Base-by-base conservation (phyloP, 2,888 invertebrate species). In the Keiferia lycopersicella region DNA sequence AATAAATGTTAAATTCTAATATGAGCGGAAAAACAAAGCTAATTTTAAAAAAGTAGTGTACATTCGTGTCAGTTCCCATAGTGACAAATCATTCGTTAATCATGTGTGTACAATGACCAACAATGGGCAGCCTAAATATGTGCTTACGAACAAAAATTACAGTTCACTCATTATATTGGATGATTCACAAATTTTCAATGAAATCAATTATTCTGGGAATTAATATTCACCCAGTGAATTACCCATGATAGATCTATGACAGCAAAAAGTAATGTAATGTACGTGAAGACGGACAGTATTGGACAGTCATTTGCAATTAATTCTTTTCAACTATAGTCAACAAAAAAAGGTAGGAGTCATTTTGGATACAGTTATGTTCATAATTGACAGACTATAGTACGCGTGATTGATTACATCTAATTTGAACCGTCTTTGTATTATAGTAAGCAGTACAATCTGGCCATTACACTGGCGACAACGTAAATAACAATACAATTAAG, bases 111-210 rank as follows among this genome's bases (percentile, higher is more conserved):
- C 45, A 45, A 45, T 45, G 45, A 45, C 1, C 45, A 45, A 45
- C 45, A 45, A 45, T 45, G 4, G 16, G 16, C 16, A 45, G 45
- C 45, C 45, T 45, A 45, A 45, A 45, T 45, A 45, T 45, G n/a
- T 45, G 16, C 3, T 16, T 16, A 11, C 45, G 30, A 2, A 4
- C 16, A 1, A 60, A 45, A 60, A 60, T 10, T 53, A 62, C 62
- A 62, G 62, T 51, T 62, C 65, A 63, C 45, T 70, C 69, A 69
- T 71, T 73, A 71, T 66, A 56, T 62, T 59, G 56, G 64, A 71
- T 73, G 71, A 71, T 70, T 67, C 60, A 68, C 66, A 69, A 67
- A 62, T 68, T 68, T 65, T 67, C 38, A 48, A 56, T 50, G 59
- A 60, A 67, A 65, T 67, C 61, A 66, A 48, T 66, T 64, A 67